Base-by-base conservation (phyloP, 2,888 invertebrate genomes). In the Gonocerus acuteangulatus region DNA sequence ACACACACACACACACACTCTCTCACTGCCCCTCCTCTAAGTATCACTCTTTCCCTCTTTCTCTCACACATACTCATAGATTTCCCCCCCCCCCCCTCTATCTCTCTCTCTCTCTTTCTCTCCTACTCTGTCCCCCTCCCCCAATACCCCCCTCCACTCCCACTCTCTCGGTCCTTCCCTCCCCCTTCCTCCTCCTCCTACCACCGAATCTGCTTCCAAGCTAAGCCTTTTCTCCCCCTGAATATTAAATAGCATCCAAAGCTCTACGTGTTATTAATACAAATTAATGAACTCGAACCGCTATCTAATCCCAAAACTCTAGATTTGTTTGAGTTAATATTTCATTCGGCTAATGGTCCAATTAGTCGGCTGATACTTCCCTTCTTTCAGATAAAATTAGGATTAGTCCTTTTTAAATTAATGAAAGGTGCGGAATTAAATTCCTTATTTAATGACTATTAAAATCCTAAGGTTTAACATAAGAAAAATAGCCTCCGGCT, bases 191-290 rank as follows among this genome's bases (percentile, higher is more conserved):
- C 16, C 4, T 13, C 4, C 13, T 9, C 42, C 42, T 13, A 42
- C 4, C 7, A 3, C 42, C 4, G 3, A 15, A 42, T 42, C 42
- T 42, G n/a, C 27, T 27, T 27, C 27, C 4, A 9, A 4, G 4
- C 27, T 27, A 27, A 27, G 9, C 27, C 27, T 27, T 27, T 27
- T 27, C 27, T 27, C 27, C 27, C 47, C 18, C 21, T 47, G 47
- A 47, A 21, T 47, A 47, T 47, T 47, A 47, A 47, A 47, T 4
- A n/a, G 32, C 32, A 6, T 4, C 21, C 3, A 15, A 18, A 47
- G 9, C 47, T 19, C 47, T 47, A 21, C 47, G n/a, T 47, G 47
- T 47, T 47, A 47, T 47, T 47, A 47, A 47, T 47, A 47, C 47
- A n/a, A 21, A 47, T 21, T 47, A 47, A 47, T 47, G 47, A 47